These are phyloP conservation scores for Lamprologus ornatipinnis DNA, from an alignment of 2,113 vertebrate species.

Conservation along the genomic window DNA sequence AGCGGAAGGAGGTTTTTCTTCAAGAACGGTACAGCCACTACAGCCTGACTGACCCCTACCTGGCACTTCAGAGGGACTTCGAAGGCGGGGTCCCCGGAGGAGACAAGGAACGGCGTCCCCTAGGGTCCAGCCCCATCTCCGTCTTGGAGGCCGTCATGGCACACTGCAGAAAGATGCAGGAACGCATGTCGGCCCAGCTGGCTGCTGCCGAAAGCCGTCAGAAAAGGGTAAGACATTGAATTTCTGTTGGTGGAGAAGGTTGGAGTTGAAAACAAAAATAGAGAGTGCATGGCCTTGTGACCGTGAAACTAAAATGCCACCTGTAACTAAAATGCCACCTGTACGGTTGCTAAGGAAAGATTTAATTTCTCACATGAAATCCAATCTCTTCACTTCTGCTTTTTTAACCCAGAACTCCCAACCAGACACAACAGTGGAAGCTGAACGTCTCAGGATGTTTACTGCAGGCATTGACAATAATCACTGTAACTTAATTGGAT, in stretches of 20 bases:
- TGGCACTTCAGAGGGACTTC: slow-evolving; percentile 94
- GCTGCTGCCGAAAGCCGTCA: slow-evolving; percentile 90
- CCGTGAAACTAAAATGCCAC: neutral
- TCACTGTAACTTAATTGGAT: neutral
- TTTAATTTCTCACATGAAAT: neutral
- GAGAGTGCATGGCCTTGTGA: neutral
- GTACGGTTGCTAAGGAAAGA: neutral
- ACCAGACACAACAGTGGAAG: neutral
- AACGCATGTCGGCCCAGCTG: slow-evolving; percentile 90
- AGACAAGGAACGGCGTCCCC: slow-evolving; percentile 81
- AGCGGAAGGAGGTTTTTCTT: slow-evolving; percentile 93
- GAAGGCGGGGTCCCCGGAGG: slow-evolving; percentile 75
- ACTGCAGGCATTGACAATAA: neutral
- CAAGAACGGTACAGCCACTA: slow-evolving; percentile 94
- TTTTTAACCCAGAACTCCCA: neutral
- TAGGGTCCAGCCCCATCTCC: slow-evolving; percentile 89
- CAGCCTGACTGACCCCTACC: slow-evolving; percentile 93
- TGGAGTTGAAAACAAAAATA: neutral
- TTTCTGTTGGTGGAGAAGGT: neutral
- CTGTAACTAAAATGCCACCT: neutral
- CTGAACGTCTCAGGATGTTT: neutral
- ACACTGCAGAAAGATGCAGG: slow-evolving; percentile 98
- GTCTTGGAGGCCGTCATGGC: slow-evolving; percentile 96
- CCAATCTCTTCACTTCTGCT: neutral
- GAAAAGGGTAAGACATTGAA: slow-evolving; percentile 80